These are phyloP conservation scores for Chrysocyon brachyurus DNA, from an alignment of 2,797 vertebrate species.

Conservation along the genomic window DNA sequence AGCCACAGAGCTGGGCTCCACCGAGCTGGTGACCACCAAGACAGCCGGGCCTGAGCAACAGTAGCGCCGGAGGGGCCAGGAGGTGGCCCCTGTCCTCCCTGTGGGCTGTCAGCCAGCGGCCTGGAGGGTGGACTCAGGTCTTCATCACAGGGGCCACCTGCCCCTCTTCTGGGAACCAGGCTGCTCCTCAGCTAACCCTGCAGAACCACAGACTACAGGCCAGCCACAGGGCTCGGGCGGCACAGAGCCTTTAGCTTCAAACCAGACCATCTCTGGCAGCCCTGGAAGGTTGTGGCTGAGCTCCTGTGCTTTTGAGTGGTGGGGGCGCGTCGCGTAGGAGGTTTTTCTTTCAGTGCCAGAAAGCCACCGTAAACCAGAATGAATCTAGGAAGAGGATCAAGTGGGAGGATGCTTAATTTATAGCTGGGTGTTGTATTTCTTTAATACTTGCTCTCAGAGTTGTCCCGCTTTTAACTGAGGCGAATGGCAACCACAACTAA, in stretches of 20 bases:
- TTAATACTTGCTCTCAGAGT: not conserved
- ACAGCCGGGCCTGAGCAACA: conserved; percentile 81
- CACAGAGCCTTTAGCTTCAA: not conserved
- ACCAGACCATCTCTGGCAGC: not conserved
- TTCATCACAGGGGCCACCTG: not conserved
- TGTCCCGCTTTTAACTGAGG: conserved; percentile 12
- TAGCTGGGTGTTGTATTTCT: not conserved
- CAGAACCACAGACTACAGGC: not conserved
- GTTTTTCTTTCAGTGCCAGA: not conserved
- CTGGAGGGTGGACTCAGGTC: not conserved
- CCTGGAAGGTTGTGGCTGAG: not conserved
- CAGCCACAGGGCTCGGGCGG: too few relatives aligned
- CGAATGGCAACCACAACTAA: not conserved
- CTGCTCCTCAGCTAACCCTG: not conserved
- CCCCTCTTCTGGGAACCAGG: not conserved
- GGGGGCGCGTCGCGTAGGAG: not conserved
- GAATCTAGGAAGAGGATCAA: not conserved
- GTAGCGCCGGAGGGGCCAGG: not conserved
- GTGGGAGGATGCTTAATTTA: not conserved
- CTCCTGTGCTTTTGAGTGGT: not conserved
- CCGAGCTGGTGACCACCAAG: conserved; percentile 90
- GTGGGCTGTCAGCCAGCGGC: not conserved
- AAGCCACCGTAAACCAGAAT: not conserved
- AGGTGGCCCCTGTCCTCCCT: not conserved
- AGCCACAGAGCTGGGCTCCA: conserved; percentile 89